phyloP scores from a whole-genome alignment of 2,113 vertebrate species.

The Morphnarchus princeps region DNA sequence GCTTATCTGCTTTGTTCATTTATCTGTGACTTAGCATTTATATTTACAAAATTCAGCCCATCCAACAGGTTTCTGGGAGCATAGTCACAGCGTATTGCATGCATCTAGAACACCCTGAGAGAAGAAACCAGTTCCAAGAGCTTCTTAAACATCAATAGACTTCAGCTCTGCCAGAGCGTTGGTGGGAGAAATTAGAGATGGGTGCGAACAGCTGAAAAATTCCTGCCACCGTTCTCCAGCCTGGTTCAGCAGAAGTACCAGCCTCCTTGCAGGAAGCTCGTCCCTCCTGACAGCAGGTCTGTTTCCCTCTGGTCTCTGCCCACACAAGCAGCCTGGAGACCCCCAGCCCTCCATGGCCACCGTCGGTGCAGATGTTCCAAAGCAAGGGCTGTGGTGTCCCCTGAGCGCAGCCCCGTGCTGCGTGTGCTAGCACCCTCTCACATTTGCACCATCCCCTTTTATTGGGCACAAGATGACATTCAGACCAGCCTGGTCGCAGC shows the following conservation, averaged over 20 bases:
- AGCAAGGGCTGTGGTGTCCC: not conserved
- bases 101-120: not conserved
- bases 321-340: not conserved
- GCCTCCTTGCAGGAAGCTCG: not conserved
- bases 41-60: constrained; percentile 20
- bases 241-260: not conserved
- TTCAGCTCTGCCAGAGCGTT: not conserved
- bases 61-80: constrained; percentile 30
- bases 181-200: not conserved
- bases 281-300: not conserved
- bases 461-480: not conserved
- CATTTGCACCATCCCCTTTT: not conserved
- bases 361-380: accelerated
- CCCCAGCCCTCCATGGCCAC: not conserved
- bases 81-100: not conserved
- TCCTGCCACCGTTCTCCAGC: not conserved
- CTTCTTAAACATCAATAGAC: not conserved
- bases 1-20: constrained; percentile 18
- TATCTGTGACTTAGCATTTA: not conserved
- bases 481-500: not conserved
- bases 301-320: not conserved
- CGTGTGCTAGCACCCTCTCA: not conserved
- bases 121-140: not conserved
- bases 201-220: not conserved
- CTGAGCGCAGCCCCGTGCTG: not conserved